phyloP scores from a whole-genome alignment of 2,113 vertebrate species.

The Pao palembangensis region DNA sequence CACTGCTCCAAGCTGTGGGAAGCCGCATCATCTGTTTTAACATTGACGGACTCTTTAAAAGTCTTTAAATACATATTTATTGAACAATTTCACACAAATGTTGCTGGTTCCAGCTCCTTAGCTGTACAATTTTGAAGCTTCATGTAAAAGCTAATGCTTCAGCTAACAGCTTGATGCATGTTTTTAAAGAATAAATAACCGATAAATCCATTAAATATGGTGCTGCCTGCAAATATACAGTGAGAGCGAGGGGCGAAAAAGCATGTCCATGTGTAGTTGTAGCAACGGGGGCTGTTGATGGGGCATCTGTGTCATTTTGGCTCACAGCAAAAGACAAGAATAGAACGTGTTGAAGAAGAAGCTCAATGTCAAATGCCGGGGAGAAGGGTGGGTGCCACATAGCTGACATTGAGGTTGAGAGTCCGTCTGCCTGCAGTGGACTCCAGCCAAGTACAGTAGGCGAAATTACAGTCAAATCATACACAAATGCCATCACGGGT shows the following conservation, averaged over 20 bases:
- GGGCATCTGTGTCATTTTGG: slow-evolving; percentile 57
- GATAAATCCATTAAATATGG: background rate
- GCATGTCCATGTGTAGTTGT: slow-evolving; percentile 29
- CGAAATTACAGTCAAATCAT: background rate
- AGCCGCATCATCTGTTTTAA: background rate
- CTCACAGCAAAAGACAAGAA: slow-evolving; percentile 58
- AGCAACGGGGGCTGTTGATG: slow-evolving; percentile 32
- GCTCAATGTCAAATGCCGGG: slow-evolving; percentile 57
- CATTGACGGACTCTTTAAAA: background rate
- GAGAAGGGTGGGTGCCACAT: slow-evolving; percentile 21
- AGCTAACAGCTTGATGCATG: no score
- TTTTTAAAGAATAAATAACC: no score
- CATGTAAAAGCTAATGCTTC: no score
- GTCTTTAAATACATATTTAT: no score
- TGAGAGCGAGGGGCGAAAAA: slow-evolving; percentile 22
- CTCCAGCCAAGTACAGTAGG: slow-evolving; percentile 12
- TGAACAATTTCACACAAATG: no score
- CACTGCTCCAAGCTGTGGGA: slow-evolving; percentile 3
- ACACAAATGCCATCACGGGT: slow-evolving; percentile 1
- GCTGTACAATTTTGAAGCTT: no score
- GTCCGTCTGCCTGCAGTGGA: slow-evolving; percentile 21
- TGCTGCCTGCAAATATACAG: slow-evolving; percentile 13
- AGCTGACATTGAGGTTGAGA: slow-evolving; percentile 47
- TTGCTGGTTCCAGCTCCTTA: no score
- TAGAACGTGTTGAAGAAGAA: slow-evolving; percentile 54